Percentiles rank a stretch among this genome's conserved stretches.
Evolutionary conservation across 2,797 vertebrate genomes (phyloP).

Genomic region (Eulemur rubriventer): DNA sequence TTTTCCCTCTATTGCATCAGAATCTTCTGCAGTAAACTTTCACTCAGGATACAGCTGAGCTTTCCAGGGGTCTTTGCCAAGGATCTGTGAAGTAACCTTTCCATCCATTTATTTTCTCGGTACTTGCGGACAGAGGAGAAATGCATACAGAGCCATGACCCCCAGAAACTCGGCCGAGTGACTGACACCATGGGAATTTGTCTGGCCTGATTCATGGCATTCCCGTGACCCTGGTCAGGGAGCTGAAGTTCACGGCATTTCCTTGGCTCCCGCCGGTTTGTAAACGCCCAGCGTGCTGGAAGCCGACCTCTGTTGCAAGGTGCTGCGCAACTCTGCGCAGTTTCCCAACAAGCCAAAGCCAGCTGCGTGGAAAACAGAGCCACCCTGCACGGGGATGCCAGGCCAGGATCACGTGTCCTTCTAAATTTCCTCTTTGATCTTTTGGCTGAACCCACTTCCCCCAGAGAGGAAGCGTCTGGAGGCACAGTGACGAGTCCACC

Average conservation of each 20-base stretch:
- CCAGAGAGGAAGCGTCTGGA: background rate
- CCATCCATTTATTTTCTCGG: background rate
- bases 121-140: background rate
- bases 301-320: background rate
- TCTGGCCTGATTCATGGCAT: background rate
- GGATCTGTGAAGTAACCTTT: background rate
- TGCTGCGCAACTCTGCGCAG: background rate
- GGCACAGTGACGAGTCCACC: accelerated
- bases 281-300: accelerated
- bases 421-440: background rate
- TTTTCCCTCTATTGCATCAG: background rate
- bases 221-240: background rate
- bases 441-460: background rate
- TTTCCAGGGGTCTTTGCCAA: background rate
- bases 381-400: accelerated
- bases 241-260: background rate
- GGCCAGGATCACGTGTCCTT: accelerated
- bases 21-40: background rate
- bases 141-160: background rate
- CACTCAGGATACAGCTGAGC: background rate
- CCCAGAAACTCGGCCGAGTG: background rate
- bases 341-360: accelerated
- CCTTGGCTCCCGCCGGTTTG: background rate
- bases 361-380: accelerated
- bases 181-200: background rate